phyloP scores from a whole-genome alignment of 2,888 invertebrate species.

The Volucella inflata region DNA sequence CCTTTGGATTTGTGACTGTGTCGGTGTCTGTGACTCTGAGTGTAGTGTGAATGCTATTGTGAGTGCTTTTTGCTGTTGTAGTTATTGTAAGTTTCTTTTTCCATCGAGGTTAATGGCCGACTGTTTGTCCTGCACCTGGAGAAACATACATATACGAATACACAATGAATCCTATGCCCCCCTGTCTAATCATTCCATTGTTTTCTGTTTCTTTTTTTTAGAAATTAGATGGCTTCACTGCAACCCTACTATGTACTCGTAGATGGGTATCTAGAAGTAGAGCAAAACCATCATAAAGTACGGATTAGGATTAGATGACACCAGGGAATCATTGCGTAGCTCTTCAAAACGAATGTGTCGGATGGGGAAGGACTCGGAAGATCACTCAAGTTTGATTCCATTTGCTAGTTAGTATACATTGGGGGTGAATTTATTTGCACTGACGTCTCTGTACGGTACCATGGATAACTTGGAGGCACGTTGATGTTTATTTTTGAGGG shows the following conservation, averaged over 20 bases:
- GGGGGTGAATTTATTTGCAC: constrained; percentile 4
- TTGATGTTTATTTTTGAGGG: constrained; percentile 19
- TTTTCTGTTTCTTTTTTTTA: constrained; percentile 53
- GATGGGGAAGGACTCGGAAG: constrained; percentile 45
- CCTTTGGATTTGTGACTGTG: constrained; percentile 25
- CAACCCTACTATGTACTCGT: not conserved
- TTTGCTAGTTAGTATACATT: constrained; percentile 29
- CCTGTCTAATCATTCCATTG: constrained; percentile 25
- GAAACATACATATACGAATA: constrained; percentile 44
- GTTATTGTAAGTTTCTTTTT: constrained; percentile 56
- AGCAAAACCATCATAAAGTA: constrained; percentile 40
- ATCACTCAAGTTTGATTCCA: constrained; percentile 59
- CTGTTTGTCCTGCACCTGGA: constrained; percentile 65
- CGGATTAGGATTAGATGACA: constrained; percentile 45
- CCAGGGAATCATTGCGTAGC: constrained; percentile 13
- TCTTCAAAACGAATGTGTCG: constrained; percentile 23
- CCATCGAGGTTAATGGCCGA: constrained; percentile 66
- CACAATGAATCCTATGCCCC: constrained; percentile 40
- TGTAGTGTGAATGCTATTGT: not conserved
- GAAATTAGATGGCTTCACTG: constrained; percentile 56
- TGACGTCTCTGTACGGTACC: not conserved
- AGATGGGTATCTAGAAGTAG: constrained; percentile 35
- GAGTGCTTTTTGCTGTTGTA: constrained; percentile 40
- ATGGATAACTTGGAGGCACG: constrained; percentile 25
- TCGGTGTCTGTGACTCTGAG: no score